Base-by-base conservation (phyloP, 2,888 invertebrate genomes). In the Caenorhabditis sp. region DNA sequence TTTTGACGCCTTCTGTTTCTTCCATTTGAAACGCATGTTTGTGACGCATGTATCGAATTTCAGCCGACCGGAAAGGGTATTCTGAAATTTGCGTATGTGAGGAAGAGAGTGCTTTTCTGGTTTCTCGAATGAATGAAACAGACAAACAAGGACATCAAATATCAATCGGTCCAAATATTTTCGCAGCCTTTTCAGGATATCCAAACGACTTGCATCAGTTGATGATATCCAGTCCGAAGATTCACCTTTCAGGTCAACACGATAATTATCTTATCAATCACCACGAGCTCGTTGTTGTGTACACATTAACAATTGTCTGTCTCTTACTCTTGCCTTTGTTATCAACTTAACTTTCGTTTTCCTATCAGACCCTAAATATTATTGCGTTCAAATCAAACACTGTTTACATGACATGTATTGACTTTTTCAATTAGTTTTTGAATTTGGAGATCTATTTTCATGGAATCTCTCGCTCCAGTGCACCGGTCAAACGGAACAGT, bases 31-130 rank as follows among this genome's bases (percentile, higher is more conserved):
- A 22, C 51, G 68, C 72, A 35, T 59, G 44, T 58, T n/a, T 58
- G 68, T 64, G 63, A 47, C 54, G 63, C 38, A n/a, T 49, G 76
- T 76, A 70, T 77, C 77, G 31, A 70, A 70, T 77, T 77, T 69
- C 77, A 76, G 68, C 38, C 35, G 38, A 68, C 68, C 51, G 51
- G 28, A 76, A 76, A 47, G 69, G 44, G 66, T 74, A 63, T 74
- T 74, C 51, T 54, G 59, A 61, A 61, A 68, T 38, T 68, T 54
- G 68, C 54, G 47, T 68, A 19, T 68, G 68, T 38, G 24, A 68
- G 54, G 68, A 31, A 31, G 51, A 31, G 54, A 68, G 35, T 68
- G 68, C 31, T 59, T 58, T 58, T 75, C 58, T 75, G 38, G 58
- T 47, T 58, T 66, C 49, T 56, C 2, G 26, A 47, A 66, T 72